Conservation (phyloP, 2,888 invertebrate species). For the Gari tellinella region DNA sequence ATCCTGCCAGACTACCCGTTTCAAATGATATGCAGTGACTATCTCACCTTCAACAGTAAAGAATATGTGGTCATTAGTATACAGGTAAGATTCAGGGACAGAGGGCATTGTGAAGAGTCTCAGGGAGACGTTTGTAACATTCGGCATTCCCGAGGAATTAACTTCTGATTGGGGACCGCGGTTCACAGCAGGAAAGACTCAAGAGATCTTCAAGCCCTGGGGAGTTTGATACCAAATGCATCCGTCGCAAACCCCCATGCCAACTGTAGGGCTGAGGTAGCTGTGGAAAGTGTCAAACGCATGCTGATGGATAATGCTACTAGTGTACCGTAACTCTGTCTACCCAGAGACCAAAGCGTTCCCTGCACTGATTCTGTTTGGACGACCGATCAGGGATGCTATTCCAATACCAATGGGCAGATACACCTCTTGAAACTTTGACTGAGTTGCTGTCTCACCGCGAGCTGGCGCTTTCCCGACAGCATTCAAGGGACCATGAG, state of each 20-base stretch:
- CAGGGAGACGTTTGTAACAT: too few species aligned
- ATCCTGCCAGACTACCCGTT: constrained; percentile 53
- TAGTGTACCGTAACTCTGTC: constrained; percentile 49
- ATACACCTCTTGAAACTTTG: constrained; percentile 55
- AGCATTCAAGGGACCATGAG: too few species aligned
- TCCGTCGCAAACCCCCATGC: too few species aligned
- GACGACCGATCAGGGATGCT: too few species aligned
- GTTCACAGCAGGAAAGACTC: constrained; percentile 48
- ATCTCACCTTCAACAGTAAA: too few species aligned
- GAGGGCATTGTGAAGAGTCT: constrained; percentile 40
- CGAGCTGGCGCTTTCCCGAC: constrained; percentile 38
- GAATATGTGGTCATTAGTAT: constrained; percentile 55
- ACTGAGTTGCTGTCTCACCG: constrained; percentile 23
- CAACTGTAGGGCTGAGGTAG: constrained; percentile 58
- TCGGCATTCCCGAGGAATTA: too few species aligned
- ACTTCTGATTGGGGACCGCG: constrained; percentile 58
- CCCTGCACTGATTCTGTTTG: constrained; percentile 61
- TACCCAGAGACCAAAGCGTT: constrained; percentile 56
- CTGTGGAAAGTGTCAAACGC: constrained; percentile 57
- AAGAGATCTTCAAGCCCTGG: constrained; percentile 47
- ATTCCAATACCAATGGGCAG: constrained; percentile 41
- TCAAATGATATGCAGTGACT: too few species aligned
- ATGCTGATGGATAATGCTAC: constrained; percentile 60
- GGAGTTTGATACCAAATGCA: constrained; percentile 50
- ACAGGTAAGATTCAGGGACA: constrained; percentile 39